phyloP scores from a whole-genome alignment of 1,140 invertebrate species.

The Luehdorfia chinensis region DNA sequence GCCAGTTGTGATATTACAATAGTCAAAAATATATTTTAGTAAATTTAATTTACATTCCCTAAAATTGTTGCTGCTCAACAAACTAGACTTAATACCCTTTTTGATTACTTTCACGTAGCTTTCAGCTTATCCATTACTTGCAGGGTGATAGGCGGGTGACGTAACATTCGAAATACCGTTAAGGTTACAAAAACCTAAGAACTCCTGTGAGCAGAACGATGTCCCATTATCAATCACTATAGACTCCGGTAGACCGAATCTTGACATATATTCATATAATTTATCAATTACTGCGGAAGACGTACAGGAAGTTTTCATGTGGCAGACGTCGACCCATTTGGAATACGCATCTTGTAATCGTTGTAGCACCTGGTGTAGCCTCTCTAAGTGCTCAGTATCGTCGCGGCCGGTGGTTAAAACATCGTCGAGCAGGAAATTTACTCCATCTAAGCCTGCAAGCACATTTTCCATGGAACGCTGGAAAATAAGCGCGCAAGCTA shows the following conservation, averaged over 20 bases:
- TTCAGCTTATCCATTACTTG: too few relatives aligned
- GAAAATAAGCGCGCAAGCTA: too few relatives aligned
- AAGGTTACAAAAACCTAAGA: slow-evolving; percentile 6
- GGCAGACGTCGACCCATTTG: slow-evolving; percentile 29
- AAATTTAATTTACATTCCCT: slow-evolving; percentile 13
- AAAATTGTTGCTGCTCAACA: slow-evolving; percentile 7
- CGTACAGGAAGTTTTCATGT: slow-evolving; percentile 16
- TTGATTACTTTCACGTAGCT: too few relatives aligned
- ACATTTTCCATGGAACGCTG: too few relatives aligned
- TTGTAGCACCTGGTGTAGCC: too few relatives aligned
- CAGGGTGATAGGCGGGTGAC: too few relatives aligned
- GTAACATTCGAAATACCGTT: slow-evolving; percentile 9
- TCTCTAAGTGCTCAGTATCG: too few relatives aligned
- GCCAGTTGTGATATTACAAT: slow-evolving; percentile 23
- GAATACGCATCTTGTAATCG: too few relatives aligned
- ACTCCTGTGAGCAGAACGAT: slow-evolving; percentile 6
- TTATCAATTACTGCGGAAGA: slow-evolving; percentile 18
- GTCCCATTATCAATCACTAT: slow-evolving; percentile 18
- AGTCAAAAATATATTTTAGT: slow-evolving; percentile 23
- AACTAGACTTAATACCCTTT: slow-evolving; percentile 24
- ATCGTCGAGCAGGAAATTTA: too few relatives aligned
- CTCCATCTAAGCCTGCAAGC: too few relatives aligned
- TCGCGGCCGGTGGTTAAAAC: too few relatives aligned
- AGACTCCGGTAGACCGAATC: background rate
- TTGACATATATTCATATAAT: slow-evolving; percentile 4